phyloP scores from a whole-genome alignment of 2,113 vertebrate species.

The Zosterops borbonicus region DNA sequence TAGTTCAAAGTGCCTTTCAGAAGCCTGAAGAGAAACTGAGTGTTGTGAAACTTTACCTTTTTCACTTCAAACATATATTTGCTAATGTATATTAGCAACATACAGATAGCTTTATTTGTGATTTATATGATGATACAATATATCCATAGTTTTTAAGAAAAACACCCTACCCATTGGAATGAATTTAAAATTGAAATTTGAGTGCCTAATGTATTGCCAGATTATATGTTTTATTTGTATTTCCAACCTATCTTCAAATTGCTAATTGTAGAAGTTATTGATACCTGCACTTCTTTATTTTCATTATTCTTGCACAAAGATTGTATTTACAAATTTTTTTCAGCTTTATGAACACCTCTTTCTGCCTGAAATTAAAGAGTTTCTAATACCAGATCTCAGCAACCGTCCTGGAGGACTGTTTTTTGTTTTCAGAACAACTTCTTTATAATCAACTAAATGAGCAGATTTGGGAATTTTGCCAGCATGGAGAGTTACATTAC shows the following conservation, averaged over 20 bases:
- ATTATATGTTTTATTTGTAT: background rate
- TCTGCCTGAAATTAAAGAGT: background rate
- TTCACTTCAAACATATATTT: background rate
- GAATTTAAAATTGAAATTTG: background rate
- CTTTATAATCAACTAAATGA: background rate
- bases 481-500: background rate
- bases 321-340: background rate
- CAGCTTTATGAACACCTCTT: background rate
- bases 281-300: background rate
- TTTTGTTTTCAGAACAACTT: background rate
- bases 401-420: background rate
- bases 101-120: background rate
- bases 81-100: background rate
- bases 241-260: background rate
- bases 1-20: constrained; percentile 80
- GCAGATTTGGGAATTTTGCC: background rate
- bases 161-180: rapidly evolving
- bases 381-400: background rate
- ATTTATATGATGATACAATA: background rate
- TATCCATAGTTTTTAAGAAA: background rate
- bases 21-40: constrained; percentile 43
- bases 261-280: background rate
- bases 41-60: constrained; percentile 39
- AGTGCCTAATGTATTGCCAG: rapidly evolving
- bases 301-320: background rate